Percentiles rank a stretch among this genome's conserved stretches.
These are phyloP conservation scores for rabbit (Oryctolagus cuniculus) DNA, from an alignment of 2,113 vertebrate genomes.

Conservation along the genomic window mOryCun1.1 NC_091440.1:69697501-69698000, in stretches of 20 bases:
- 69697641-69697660: background rate
- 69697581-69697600: background rate
- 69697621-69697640: too few species aligned
- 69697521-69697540: background rate
- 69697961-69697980: too few species aligned
- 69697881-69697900: too few species aligned
- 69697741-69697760: background rate
- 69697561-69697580: background rate
- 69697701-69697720: background rate
- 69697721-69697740: background rate
- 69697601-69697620: background rate
- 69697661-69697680: background rate
- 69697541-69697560: background rate
- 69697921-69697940: too few species aligned
- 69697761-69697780: background rate
- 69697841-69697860: background rate
- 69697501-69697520: constrained; percentile 12
- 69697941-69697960: too few species aligned
- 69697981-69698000: too few species aligned
- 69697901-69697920: too few species aligned
- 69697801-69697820: background rate
- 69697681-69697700: constrained; percentile 10
- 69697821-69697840: background rate
- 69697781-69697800: background rate
- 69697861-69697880: too few species aligned